Evolutionary conservation across 2,888 invertebrate species (phyloP).

Genomic region (Drosophila demipolita): DNA sequence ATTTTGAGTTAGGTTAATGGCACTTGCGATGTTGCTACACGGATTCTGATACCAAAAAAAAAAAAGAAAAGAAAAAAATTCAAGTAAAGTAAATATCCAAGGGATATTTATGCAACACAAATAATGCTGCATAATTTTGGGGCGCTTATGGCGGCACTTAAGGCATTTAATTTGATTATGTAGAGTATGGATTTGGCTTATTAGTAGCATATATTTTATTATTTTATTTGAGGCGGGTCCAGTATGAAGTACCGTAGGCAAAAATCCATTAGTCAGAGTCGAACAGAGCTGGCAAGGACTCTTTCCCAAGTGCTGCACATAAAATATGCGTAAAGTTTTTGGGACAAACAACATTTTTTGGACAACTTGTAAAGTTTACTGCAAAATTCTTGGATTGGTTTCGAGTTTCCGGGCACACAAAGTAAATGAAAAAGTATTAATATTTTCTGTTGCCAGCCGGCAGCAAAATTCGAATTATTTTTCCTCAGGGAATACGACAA

Average conservation of each 20-base stretch:
- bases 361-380: slow-evolving; percentile 63
- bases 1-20: slow-evolving; percentile 72
- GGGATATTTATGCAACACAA: slow-evolving; percentile 22
- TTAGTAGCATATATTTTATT: slow-evolving; percentile 52
- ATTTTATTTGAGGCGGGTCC: slow-evolving; percentile 23
- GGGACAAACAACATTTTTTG: slow-evolving; percentile 48
- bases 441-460: slow-evolving; percentile 54
- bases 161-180: slow-evolving; percentile 52
- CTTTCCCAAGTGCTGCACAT: slow-evolving; percentile 45
- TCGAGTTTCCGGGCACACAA: slow-evolving; percentile 23
- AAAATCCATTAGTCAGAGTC: slow-evolving; percentile 61
- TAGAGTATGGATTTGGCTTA: slow-evolving; percentile 39
- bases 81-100: slow-evolving; percentile 6
- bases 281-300: slow-evolving; percentile 11
- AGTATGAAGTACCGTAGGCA: slow-evolving; percentile 48
- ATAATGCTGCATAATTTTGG: slow-evolving; percentile 43
- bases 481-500: slow-evolving; percentile 61
- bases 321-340: slow-evolving; percentile 73
- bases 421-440: slow-evolving; percentile 78
- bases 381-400: slow-evolving; percentile 34
- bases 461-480: slow-evolving; percentile 66
- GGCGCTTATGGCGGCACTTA: slow-evolving; percentile 11
- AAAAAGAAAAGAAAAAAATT: background rate
- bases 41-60: slow-evolving; percentile 7
- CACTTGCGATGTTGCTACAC: slow-evolving; percentile 15